Percentiles rank a stretch among this genome's conserved stretches.
Evolutionary conservation across 30 jellyfish, hydroid and myxozoan species (phyloP).

Genomic region (Mastigias papua): DNA sequence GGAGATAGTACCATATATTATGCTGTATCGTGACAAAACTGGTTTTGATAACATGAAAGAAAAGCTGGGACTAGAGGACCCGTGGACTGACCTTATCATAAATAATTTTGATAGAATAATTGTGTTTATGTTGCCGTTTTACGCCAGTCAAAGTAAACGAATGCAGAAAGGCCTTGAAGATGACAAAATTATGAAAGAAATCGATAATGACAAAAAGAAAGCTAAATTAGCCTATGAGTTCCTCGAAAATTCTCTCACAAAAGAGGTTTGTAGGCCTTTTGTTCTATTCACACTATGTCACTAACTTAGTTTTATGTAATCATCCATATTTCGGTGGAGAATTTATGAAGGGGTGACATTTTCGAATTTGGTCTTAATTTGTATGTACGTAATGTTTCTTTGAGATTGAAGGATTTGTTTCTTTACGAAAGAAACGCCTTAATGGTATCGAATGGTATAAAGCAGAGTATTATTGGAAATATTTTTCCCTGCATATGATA

Average conservation of each 20-base stretch:
- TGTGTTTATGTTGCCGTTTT: slow-evolving; percentile 53
- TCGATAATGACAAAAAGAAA: slow-evolving; percentile 36
- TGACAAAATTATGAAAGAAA: slow-evolving; percentile 11
- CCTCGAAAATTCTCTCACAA: slow-evolving; percentile 63
- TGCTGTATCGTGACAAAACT: slow-evolving; percentile 58
- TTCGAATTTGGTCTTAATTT: too few relatives aligned
- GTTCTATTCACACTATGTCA: not conserved
- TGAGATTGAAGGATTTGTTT: too few relatives aligned
- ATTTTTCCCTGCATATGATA: too few relatives aligned
- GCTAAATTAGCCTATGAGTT: slow-evolving; percentile 70
- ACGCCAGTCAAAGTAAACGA: slow-evolving; percentile 58
- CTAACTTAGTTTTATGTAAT: not conserved
- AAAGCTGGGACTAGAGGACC: slow-evolving; percentile 43
- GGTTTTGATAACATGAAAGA: slow-evolving; percentile 52
- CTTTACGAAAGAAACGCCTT: too few relatives aligned
- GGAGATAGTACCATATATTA: slow-evolving; percentile 53
- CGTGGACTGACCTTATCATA: slow-evolving; percentile 57
- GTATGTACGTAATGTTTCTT: too few relatives aligned
- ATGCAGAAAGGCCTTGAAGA: slow-evolving; percentile 30
- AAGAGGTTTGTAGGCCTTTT: slow-evolving; percentile 20
- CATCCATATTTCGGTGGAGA: too few relatives aligned
- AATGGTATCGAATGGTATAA: too few relatives aligned
- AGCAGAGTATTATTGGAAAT: too few relatives aligned
- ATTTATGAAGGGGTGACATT: too few relatives aligned
- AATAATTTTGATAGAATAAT: slow-evolving; percentile 52